Conservation (phyloP, 2,797 vertebrate genomes). For the Trematomus bernacchii region DNA sequence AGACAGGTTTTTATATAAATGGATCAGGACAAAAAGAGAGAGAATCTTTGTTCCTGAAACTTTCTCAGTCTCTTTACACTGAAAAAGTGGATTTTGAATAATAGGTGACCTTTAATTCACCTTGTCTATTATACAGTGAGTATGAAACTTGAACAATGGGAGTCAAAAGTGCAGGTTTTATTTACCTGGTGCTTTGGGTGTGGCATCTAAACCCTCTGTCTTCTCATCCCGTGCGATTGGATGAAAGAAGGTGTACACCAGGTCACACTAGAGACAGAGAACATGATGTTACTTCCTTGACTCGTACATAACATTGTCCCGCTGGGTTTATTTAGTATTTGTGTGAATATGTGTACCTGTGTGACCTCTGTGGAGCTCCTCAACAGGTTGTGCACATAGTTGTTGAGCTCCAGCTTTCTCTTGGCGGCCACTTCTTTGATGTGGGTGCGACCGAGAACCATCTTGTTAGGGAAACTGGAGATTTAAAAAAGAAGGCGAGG, state of each 20-base stretch:
- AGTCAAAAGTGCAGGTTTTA: background rate
- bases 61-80: too few species aligned
- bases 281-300: background rate
- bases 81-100: too few species aligned
- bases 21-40: too few species aligned
- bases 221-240: conserved; percentile 96
- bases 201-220: conserved; percentile 90
- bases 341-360: conserved; percentile 83
- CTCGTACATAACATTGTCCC: background rate
- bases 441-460: conserved; percentile 97
- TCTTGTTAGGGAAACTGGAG: conserved; percentile 93
- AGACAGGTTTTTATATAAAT: too few species aligned
- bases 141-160: background rate
- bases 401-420: conserved; percentile 96
- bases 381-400: conserved; percentile 96
- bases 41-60: too few species aligned
- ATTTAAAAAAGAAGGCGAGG: background rate
- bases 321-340: background rate
- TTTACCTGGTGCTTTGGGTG: conserved; percentile 87
- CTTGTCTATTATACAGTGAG: background rate
- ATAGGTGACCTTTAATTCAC: background rate
- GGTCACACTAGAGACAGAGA: conserved; percentile 90
- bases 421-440: conserved; percentile 98
- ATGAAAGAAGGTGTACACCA: conserved; percentile 99
- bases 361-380: conserved; percentile 92